phyloP scores from a whole-genome alignment of 2,888 invertebrate species.

The Trissonchulus latispiculum region DNA sequence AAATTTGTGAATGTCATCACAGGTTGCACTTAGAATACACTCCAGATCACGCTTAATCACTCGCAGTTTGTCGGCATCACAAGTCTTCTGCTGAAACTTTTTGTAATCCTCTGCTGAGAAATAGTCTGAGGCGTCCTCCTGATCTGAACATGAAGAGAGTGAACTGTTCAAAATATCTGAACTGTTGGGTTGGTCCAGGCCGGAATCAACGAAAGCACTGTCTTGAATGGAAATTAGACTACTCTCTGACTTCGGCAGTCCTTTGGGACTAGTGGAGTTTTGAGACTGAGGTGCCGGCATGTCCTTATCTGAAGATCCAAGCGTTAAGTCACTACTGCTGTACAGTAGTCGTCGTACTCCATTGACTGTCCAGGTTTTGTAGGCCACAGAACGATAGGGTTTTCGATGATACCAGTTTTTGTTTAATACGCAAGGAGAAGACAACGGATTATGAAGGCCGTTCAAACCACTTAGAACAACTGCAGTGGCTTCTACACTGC shows the following conservation, averaged over 20 bases:
- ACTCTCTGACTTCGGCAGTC: not conserved
- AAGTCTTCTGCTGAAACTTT: conserved; percentile 8
- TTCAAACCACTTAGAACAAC: not conserved
- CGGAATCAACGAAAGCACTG: not conserved
- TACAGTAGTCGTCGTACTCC: conserved; percentile 2
- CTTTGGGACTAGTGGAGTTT: not conserved
- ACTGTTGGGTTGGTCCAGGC: too few species aligned
- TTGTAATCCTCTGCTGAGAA: conserved; percentile 8
- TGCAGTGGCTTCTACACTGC: not conserved
- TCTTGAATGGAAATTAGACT: not conserved
- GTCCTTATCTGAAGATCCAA: too few species aligned
- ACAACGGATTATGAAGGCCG: not conserved
- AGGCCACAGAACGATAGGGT: conserved; percentile 4
- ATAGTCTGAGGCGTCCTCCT: not conserved
- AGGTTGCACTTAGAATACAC: conserved; percentile 5
- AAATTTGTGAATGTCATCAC: conserved; percentile 12
- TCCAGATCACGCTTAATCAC: conserved; percentile 9
- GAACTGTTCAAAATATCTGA: not conserved
- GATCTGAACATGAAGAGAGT: not conserved
- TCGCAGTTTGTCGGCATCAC: not conserved
- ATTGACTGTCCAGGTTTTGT: conserved; percentile 10
- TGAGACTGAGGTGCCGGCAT: not conserved
- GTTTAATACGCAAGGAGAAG: not conserved
- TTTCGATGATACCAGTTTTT: not conserved
- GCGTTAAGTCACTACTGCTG: not conserved